Evolutionary conservation across 1,140 invertebrate species (phyloP), one percentile per base, ranked within the genome.

Genomic region (Sitophilus oryzae): DNA sequence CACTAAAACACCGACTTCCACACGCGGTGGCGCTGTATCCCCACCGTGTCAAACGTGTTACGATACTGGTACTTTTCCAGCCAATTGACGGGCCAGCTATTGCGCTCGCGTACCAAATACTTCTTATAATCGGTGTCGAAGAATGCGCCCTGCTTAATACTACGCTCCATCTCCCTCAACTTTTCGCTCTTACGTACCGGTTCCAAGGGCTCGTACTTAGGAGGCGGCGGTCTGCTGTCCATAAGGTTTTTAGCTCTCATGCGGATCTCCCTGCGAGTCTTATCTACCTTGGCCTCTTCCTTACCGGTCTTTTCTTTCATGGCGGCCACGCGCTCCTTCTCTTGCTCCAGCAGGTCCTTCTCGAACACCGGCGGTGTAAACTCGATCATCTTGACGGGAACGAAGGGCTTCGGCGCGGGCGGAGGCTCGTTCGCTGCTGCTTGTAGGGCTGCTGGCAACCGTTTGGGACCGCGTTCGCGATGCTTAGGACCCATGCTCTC

Each of bases 131-230:
- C 69, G 19, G 63, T 59, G 22, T 68, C 65, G 50, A 71, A 71
- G 46, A 71, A 71, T 34, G 63, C 67, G 16, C 69, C 69, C 30
- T 57, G 63, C 58, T 65, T 68, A 25, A 71, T 71, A 25, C 59
- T 68, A 15, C 51, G 53, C 50, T 71, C 69, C 0, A 64, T 42
- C 50, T 71, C 69, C 52, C 58, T 54, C 14, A 71, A 48, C 52
- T 66, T 68, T 22, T 63, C 66, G 52, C 69, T 71, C 40, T 71
- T 71, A 38, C 49, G 60, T 2, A 68, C 69, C n/a, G 69, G 67
- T 30, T 68, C 66, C 20, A 67, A 34, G 5, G 69, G 69, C 35
- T 63, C 60, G 40, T 71, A 71, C 21, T 65, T 59, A 1, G 58
- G 60, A 16, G 42, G 22, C 16, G 52, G 48, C 15, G 67, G 63